Evolutionary conservation across 2,888 invertebrate genomes (phyloP).

Genomic region (Pegoplata infirma): DNA sequence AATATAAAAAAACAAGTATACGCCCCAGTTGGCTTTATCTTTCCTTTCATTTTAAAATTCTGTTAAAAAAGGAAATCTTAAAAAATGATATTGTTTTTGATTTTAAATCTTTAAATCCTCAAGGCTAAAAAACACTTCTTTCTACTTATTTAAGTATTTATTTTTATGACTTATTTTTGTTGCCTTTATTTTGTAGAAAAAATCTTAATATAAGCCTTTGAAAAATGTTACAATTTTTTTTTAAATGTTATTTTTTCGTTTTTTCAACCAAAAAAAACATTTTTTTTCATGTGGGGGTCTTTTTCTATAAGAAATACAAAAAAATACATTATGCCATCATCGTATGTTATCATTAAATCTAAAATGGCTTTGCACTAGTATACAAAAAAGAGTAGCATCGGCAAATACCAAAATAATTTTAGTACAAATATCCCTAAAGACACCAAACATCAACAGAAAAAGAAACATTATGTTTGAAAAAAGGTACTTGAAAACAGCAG

Average conservation of each 20-base stretch:
- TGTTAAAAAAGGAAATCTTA: too few species aligned
- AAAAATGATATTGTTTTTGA: too few species aligned
- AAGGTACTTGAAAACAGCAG: not conserved
- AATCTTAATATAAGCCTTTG: slow-evolving; percentile 25
- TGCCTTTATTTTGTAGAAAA: not conserved
- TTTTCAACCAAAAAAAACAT: not conserved
- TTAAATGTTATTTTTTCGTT: not conserved
- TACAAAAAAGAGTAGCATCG: too few species aligned
- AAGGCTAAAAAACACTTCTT: not conserved
- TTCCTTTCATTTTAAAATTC: not conserved
- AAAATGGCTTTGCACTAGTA: slow-evolving; percentile 10
- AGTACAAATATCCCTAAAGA: slow-evolving; percentile 7
- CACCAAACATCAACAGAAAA: slow-evolving; percentile 7
- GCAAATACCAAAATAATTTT: not conserved
- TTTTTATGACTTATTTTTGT: not conserved
- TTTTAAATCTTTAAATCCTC: not conserved
- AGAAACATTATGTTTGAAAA: slow-evolving; percentile 16
- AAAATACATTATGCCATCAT: slow-evolving; percentile 17
- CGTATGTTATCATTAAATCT: slow-evolving; percentile 48
- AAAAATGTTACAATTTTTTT: not conserved
- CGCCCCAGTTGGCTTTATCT: too few species aligned
- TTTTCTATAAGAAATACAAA: slow-evolving; percentile 1
- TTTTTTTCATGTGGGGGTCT: not conserved
- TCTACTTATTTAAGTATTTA: not conserved
- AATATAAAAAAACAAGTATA: not conserved